Percentiles rank a stretch among this genome's conserved stretches.
phyloP scores from a whole-genome alignment of 2,113 vertebrate genomes.

The Sturnira hondurensis region DNA sequence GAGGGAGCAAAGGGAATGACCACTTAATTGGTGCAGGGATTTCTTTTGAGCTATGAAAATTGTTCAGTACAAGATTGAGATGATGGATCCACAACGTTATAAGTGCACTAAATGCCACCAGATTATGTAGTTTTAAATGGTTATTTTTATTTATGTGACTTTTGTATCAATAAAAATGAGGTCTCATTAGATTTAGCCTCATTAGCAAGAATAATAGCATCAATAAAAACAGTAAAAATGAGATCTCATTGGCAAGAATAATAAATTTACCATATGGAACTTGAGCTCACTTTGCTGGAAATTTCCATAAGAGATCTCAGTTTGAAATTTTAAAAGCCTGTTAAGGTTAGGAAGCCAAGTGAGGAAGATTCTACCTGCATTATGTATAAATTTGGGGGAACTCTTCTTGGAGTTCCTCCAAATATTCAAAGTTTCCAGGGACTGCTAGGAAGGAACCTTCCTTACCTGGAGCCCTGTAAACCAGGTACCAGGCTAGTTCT shows the following conservation, averaged over 20 bases:
- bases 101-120: not conserved
- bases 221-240: not conserved
- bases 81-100: not conserved
- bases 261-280: not conserved
- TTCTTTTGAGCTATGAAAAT: conserved; percentile 1
- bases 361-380: not conserved
- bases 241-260: not conserved
- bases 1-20: not conserved
- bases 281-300: conserved; percentile 40
- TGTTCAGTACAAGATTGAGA: not conserved
- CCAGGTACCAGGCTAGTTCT: not conserved
- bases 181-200: no score
- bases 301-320: conserved; percentile 26
- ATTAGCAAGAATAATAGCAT: no score
- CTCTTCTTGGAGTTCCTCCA: not conserved
- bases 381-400: not conserved
- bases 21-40: not conserved
- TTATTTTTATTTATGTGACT: not conserved
- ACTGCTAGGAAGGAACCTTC: not conserved
- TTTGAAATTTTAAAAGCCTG: not conserved
- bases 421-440: not conserved
- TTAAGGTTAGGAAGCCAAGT: not conserved
- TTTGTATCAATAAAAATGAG: not conserved
- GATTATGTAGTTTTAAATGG: not conserved
- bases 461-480: not conserved